Conservation (phyloP, 2,888 invertebrate species). For the Dinocampus coccinellae region DNA sequence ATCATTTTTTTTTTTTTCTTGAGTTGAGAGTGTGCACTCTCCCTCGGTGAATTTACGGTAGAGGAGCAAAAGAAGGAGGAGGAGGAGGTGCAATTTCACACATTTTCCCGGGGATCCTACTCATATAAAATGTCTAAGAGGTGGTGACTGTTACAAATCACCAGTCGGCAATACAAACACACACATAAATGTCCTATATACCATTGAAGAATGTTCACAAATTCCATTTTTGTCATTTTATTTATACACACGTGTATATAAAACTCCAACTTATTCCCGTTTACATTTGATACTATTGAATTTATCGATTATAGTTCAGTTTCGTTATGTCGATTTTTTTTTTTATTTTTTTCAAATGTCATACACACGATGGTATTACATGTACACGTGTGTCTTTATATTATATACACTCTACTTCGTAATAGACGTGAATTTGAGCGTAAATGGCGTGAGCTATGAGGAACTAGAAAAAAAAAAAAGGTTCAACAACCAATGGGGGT, state of each 20-base stretch:
- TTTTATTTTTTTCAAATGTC: too few relatives aligned
- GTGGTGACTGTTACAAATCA: conserved; percentile 53
- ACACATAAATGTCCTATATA: background rate
- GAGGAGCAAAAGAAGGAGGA: too few relatives aligned
- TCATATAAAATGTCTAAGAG: conserved; percentile 41
- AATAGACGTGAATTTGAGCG: conserved; percentile 4
- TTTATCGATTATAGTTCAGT: too few relatives aligned
- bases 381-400: conserved; percentile 49
- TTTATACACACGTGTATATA: too few relatives aligned
- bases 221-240: too few relatives aligned
- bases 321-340: too few relatives aligned
- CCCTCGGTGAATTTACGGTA: background rate
- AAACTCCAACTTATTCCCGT: too few relatives aligned
- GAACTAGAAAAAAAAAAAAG: conserved; percentile 52
- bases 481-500: background rate
- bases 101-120: background rate
- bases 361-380: too few relatives aligned
- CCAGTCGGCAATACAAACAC: conserved; percentile 2
- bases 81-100: background rate
- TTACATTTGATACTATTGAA: too few relatives aligned
- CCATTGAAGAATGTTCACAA: conserved; percentile 21
- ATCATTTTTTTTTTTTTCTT: background rate
- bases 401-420: conserved; percentile 51
- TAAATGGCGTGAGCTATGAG: conserved; percentile 65
- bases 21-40: background rate